phyloP scores from a whole-genome alignment of 2,888 invertebrate genomes.

The Leistus spinibarbis region DNA sequence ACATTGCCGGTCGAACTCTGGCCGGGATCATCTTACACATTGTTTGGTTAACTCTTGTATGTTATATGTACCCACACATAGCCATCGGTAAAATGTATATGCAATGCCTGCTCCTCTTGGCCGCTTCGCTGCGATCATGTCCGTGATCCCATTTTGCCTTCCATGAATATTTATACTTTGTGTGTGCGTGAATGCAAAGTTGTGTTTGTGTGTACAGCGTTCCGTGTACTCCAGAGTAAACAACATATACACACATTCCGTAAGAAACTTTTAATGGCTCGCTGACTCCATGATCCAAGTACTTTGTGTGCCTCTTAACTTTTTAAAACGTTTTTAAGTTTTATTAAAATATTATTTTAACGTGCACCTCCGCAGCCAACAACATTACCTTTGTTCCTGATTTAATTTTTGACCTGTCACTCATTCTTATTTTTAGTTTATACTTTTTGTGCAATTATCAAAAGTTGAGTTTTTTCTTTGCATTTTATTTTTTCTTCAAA shows the following conservation, averaged over 20 bases:
- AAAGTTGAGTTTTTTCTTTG: no score
- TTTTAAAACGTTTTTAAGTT: constrained; percentile 24
- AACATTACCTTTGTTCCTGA: background rate
- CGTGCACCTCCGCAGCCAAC: background rate
- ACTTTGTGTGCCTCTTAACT: constrained; percentile 6
- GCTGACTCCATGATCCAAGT: constrained; percentile 23
- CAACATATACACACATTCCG: constrained; percentile 3
- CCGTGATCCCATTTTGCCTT: background rate
- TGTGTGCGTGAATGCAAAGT: background rate
- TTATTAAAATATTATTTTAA: constrained; percentile 26
- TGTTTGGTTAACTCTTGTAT: constrained; percentile 3
- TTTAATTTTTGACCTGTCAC: constrained; percentile 15
- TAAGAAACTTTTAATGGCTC: constrained; percentile 34
- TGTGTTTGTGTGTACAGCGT: background rate
- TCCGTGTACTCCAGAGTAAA: background rate
- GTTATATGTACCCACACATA: background rate
- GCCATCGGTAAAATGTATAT: constrained; percentile 5
- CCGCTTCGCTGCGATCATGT: background rate
- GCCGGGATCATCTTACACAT: constrained; percentile 28
- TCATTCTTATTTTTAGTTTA: background rate
- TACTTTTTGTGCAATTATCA: no score
- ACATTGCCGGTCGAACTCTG: constrained; percentile 12
- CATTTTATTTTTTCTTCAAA: no score
- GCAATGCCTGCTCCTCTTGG: background rate
- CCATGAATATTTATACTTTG: constrained; percentile 29